Evolutionary conservation across 2,888 invertebrate genomes (phyloP), one percentile per base, ranked within the genome.

Genomic region (Polyploca ridens): DNA sequence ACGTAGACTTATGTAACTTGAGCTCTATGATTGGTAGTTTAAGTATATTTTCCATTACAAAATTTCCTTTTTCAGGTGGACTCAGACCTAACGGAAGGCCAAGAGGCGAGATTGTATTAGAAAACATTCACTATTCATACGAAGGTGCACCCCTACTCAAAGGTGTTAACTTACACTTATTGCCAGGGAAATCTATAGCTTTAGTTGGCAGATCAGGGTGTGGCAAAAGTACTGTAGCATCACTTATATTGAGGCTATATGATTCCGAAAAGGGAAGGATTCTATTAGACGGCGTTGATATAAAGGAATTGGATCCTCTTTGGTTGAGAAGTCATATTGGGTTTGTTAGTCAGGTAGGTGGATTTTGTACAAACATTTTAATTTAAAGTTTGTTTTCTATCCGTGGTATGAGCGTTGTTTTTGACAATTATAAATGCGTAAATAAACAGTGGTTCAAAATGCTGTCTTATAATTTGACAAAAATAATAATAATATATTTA

Each of bases 151-250:
- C 93, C 0, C 74, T 94, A 10, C 85, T 98, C 63, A 94, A 95
- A 62, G 95, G 96, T 38, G 93, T 98, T 33, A 95, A 92, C 71
- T 91, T 98, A 41, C 93, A 92, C 8, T 91, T 98, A 5, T 93
- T 95, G 0, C 95, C 96, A 0, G 96, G 96, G 11, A 95, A 95
- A 69, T 96, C 97, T 0, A 95, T 97, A 11, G 98, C 98, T 0
- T 85, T 96, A 16, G 96, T 99, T 0, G 99, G 99, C 0, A 94
- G 98, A 0, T 99, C 98, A 66, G 99, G 99, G 0, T 98, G 98
- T 35, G 99, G 99, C 0, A 99, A 99, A 89, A 98, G 98, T 62
- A 99, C 99, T 0, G 93, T 99, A 66, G 98, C 97, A 0, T 94
- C 97, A 0, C 94, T 99, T 1, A 93, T 99, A 69, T 90, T 99